Percentiles rank a stretch among this genome's conserved stretches.
phyloP scores from a whole-genome alignment of 2,797 vertebrate genomes.

The Eleutherodactylus coqui region DNA sequence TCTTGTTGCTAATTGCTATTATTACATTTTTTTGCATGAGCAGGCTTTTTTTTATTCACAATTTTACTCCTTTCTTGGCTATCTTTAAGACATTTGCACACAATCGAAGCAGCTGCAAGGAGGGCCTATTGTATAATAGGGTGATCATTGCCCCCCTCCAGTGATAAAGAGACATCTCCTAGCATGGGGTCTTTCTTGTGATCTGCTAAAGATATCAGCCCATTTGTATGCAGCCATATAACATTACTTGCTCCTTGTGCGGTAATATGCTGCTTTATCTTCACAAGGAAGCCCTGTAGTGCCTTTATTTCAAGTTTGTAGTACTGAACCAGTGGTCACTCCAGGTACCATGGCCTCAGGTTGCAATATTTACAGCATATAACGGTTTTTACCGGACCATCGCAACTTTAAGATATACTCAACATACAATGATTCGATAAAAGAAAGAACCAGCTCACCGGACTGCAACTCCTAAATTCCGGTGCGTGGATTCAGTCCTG shows the following conservation, averaged over 20 bases:
- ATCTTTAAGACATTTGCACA: constrained; percentile 29
- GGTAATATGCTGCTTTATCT: background rate
- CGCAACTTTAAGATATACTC: too few relatives aligned
- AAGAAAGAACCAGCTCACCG: too few relatives aligned
- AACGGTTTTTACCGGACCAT: too few relatives aligned
- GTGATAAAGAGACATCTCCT: constrained; percentile 13
- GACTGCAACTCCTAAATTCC: too few relatives aligned
- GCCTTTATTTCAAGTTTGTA: too few relatives aligned
- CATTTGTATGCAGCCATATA: constrained; percentile 9
- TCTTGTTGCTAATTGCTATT: constrained; percentile 58
- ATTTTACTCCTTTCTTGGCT: constrained; percentile 29
- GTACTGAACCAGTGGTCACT: too few relatives aligned
- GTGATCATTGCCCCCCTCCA: background rate
- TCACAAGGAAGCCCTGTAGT: background rate
- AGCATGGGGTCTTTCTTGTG: constrained; percentile 26
- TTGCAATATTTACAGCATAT: too few relatives aligned
- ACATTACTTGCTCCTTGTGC: background rate
- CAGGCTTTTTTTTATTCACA: constrained; percentile 35
- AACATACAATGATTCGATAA: too few relatives aligned
- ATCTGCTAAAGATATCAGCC: background rate
- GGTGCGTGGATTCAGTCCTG: too few relatives aligned
- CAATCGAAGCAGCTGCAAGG: constrained; percentile 44
- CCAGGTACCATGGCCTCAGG: too few relatives aligned
- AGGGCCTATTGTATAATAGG: background rate
- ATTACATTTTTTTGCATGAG: constrained; percentile 49